Evolutionary conservation across 37 sponge, comb jelly and placozoan species (phyloP).

Genomic region (Theonella swinhoei): DNA sequence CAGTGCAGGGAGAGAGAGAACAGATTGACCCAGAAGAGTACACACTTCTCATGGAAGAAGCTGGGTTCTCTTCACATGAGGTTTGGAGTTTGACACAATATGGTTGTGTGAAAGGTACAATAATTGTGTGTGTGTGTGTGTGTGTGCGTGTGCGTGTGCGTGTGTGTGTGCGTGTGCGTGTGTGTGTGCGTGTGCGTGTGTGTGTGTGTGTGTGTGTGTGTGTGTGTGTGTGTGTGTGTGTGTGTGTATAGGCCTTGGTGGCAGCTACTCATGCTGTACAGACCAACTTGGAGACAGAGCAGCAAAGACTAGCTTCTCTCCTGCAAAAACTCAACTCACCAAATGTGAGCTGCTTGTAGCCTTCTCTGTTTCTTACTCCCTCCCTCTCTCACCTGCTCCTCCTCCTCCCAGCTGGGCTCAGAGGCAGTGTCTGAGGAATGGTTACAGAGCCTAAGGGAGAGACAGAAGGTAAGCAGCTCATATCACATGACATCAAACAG

Average conservation of each 20-base stretch:
- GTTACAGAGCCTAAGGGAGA: constrained; percentile 63
- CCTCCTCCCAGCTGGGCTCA: background rate
- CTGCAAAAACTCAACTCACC: constrained; percentile 1
- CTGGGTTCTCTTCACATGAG: constrained; percentile 45
- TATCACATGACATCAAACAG: background rate
- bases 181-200: no score
- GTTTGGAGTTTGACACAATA: constrained; percentile 17
- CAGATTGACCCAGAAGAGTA: constrained; percentile 59
- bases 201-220: no score
- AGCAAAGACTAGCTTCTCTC: constrained; percentile 35
- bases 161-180: no score
- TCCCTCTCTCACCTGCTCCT: background rate
- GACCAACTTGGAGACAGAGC: constrained; percentile 32
- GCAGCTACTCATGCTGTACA: constrained; percentile 1
- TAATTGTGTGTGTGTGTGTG: no score
- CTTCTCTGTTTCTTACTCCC: background rate
- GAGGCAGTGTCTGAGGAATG: constrained; percentile 75
- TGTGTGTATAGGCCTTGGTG: constrained; percentile 4
- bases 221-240: no score
- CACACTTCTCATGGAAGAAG: constrained; percentile 49
- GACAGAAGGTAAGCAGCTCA: constrained; percentile 47
- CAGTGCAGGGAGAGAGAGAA: constrained; percentile 46
- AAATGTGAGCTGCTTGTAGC: background rate
- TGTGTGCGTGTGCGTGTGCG: no score
- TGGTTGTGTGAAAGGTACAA: no score